Evolutionary conservation across 2,113 vertebrate species (phyloP).

Genomic region (Acanthochromis polyacanthus): DNA sequence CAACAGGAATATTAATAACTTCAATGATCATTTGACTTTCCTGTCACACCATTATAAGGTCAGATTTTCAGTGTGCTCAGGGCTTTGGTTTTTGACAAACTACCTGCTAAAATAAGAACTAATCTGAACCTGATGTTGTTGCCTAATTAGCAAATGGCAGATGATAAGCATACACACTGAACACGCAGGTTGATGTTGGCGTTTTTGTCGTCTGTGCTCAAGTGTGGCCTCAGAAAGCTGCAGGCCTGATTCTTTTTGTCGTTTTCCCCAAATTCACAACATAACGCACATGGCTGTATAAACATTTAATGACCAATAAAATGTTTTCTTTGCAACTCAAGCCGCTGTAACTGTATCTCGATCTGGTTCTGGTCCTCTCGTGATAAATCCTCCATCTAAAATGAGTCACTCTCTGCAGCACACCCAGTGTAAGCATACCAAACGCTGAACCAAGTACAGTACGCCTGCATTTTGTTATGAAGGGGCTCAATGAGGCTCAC

Average conservation of each 20-base stretch:
- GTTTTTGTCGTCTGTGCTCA: not conserved
- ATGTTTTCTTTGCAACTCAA: not conserved
- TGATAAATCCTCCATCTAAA: constrained; percentile 9
- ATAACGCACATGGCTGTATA: not conserved
- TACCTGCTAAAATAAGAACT: too few species aligned
- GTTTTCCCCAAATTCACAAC: not conserved
- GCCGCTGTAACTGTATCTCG: constrained; percentile 11
- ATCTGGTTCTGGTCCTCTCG: constrained; percentile 31
- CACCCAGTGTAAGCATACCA: constrained; percentile 34
- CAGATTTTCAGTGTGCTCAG: too few species aligned
- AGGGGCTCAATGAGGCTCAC: constrained; percentile 45
- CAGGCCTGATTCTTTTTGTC: not conserved
- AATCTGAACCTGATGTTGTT: too few species aligned
- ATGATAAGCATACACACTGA: too few species aligned
- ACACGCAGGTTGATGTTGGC: not conserved
- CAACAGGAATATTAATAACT: too few species aligned
- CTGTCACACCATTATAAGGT: too few species aligned
- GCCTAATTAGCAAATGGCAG: too few species aligned
- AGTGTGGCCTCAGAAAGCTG: not conserved
- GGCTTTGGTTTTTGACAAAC: too few species aligned
- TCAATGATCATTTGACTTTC: too few species aligned
- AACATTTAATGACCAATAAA: constrained; percentile 17
- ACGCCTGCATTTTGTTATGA: constrained; percentile 56
- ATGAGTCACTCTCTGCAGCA: constrained; percentile 42
- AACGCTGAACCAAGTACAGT: constrained; percentile 53